Percentiles rank a stretch among this genome's conserved stretches.
These are phyloP conservation scores for Ichneumon xanthorius DNA, from an alignment of 2,888 invertebrate species.

Conservation along the genomic window DNA sequence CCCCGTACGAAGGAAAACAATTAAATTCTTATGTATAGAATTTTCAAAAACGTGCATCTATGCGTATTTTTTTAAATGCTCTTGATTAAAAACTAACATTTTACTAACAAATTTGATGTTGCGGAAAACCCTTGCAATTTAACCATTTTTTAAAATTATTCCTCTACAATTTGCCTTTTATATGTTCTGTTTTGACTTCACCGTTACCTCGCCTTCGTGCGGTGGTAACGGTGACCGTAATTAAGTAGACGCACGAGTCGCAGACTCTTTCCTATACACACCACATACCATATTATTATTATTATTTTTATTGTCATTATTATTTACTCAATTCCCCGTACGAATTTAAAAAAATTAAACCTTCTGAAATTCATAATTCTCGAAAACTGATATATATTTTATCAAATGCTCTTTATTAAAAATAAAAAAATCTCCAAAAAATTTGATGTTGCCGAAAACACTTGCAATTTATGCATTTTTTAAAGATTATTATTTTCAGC, in stretches of 20 bases:
- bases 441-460: not conserved
- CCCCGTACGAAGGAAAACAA: not conserved
- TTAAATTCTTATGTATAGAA: not conserved
- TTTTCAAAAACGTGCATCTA: not conserved
- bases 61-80: not conserved
- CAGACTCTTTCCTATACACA: not conserved
- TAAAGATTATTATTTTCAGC: not conserved
- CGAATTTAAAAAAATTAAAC: too few species aligned
- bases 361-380: too few species aligned
- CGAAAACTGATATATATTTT: not conserved
- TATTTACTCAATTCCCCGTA: not conserved
- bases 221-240: not conserved
- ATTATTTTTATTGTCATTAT: not conserved
- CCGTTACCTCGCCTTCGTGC: not conserved
- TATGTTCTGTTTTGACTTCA: not conserved
- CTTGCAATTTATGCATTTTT: not conserved
- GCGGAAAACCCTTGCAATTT: not conserved
- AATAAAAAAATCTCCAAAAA: not conserved
- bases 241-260: not conserved
- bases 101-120: not conserved
- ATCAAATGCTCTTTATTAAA: not conserved
- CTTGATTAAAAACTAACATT: not conserved
- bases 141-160: not conserved
- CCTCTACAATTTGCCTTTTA: not conserved
- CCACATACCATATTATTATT: not conserved